Evolutionary conservation across 2,888 invertebrate genomes (phyloP).

Genomic region (Pherbina coryleti): DNA sequence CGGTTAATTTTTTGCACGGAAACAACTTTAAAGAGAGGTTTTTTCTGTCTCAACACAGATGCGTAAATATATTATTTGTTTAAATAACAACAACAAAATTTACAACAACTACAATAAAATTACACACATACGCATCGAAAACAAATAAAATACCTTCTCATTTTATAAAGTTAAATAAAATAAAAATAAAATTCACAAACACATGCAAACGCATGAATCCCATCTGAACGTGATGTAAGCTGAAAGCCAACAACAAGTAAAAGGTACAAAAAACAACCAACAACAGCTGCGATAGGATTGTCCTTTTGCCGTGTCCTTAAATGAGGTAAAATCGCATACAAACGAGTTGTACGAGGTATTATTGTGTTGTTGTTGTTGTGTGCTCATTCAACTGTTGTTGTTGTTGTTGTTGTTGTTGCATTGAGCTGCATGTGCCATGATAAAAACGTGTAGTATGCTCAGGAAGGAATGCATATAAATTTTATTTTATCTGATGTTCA

Average conservation of each 20-base stretch:
- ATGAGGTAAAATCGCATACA: constrained; percentile 8
- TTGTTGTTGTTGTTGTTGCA: constrained; percentile 42
- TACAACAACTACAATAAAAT: background rate
- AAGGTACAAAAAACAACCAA: background rate
- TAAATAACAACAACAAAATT: too few relatives aligned
- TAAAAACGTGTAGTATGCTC: background rate
- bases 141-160: background rate
- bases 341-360: background rate
- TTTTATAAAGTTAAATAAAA: background rate
- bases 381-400: constrained; percentile 39
- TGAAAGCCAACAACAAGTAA: background rate
- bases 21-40: too few relatives aligned
- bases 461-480: constrained; percentile 61
- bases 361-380: constrained; percentile 2
- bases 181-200: background rate
- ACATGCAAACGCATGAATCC: background rate
- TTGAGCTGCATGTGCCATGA: constrained; percentile 25
- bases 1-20: too few relatives aligned
- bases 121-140: background rate
- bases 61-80: too few relatives aligned
- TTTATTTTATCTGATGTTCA: constrained; percentile 64
- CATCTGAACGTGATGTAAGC: background rate
- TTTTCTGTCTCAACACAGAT: too few relatives aligned
- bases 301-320: constrained; percentile 12
- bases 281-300: background rate